Percentiles rank a stretch among this genome's conserved stretches.
phyloP scores from a whole-genome alignment of 2,113 vertebrate species.

The Phasianus colchicus region DNA sequence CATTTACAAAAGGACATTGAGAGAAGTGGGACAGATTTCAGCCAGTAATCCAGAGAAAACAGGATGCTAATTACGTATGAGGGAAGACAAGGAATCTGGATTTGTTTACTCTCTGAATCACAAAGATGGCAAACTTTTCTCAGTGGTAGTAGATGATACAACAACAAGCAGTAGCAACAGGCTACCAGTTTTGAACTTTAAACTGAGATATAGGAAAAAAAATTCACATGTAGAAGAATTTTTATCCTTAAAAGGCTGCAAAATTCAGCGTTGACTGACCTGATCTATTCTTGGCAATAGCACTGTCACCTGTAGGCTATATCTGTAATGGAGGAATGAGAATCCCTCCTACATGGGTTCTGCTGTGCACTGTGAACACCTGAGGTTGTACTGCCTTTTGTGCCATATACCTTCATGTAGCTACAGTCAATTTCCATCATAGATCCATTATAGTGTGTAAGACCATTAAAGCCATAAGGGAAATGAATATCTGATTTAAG shows the following conservation, averaged over 20 bases:
- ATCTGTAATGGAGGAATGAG: neutral
- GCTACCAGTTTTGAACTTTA: neutral
- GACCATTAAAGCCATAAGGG: neutral
- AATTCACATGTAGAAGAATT: neutral
- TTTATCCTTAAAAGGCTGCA: neutral
- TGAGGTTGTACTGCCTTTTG: neutral
- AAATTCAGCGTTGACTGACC: neutral
- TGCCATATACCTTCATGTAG: neutral
- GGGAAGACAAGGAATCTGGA: neutral
- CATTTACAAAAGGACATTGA: neutral
- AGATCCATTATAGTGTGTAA: neutral
- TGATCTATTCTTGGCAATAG: neutral
- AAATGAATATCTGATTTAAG: neutral
- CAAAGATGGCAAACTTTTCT: neutral
- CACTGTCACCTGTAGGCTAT: neutral
- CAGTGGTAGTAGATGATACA: neutral
- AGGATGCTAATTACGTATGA: neutral
- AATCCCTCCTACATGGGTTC: neutral
- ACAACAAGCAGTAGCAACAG: neutral
- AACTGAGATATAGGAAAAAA: neutral
- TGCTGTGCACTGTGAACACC: rapidly evolving
- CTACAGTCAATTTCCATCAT: neutral
- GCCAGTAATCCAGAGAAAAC: neutral
- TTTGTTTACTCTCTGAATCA: neutral
- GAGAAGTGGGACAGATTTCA: neutral